Evolutionary conservation across 1,140 invertebrate species (phyloP), one percentile per base, ranked within the genome.

Genomic region (Venturia canescens): DNA sequence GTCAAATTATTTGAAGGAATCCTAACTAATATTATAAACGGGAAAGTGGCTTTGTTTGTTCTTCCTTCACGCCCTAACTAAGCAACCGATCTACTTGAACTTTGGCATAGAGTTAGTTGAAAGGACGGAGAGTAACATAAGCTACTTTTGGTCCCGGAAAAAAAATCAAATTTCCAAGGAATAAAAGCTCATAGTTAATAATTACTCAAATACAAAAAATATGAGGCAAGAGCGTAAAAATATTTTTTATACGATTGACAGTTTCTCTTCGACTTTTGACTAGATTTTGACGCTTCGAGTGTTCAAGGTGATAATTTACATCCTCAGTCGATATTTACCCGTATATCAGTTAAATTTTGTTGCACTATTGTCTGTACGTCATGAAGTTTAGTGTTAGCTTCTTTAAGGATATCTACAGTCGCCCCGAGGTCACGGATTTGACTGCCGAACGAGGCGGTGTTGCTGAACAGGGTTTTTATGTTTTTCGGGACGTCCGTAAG

Each of bases 401-500:
- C 88, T 75, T 92, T 91, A 23, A 92, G 82, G 1, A 81, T 87
- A 0, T 88, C 83, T 4, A 92, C 89, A 0, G 89, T 91, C 0
- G 86, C 83, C 38, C 86, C 84, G 23, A 93, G 84, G 80, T 93
- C 93, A 44, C 87, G 83, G 80, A 94, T 91, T 83, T 92, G 92
- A 78, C 94, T 94, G 3, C 94, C 94, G 78, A 95, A 92, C 50
- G 92, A 90, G 4, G 92, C 93, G 6, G 95, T 93, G 78, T 91
- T 94, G n/a, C 88, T 89, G 60, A 92, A 91, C 34, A 95, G 82
- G 9, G 91, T 92, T 3, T 92, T 89, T 26, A 94, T 84, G 70
- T 93, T 89, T 69, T 90, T 88, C 34, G 94, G 94, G 69, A 93
- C 92, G 82, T 93, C 93, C 1, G 92, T 92, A 48, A 94, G 86